phyloP scores from a whole-genome alignment of 2,797 vertebrate species.

The Syngnathus rostellatus region DNA sequence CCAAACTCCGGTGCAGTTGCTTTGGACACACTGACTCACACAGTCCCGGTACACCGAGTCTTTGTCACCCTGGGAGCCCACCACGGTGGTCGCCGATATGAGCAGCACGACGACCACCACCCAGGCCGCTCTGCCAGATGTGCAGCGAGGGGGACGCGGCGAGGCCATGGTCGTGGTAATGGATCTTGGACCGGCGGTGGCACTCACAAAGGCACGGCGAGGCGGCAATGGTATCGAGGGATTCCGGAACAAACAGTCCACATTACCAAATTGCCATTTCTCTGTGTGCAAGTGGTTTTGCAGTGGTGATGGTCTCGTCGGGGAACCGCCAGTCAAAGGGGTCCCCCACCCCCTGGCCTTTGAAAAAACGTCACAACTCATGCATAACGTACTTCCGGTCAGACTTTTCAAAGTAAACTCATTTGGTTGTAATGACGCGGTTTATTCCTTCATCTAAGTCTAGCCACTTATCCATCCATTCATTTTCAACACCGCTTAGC shows the following conservation, averaged over 20 bases:
- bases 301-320: not conserved
- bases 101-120: conserved; percentile 52
- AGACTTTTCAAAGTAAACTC: conserved; percentile 24
- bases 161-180: conserved; percentile 45
- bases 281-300: not conserved
- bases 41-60: conserved; percentile 93
- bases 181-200: conserved; percentile 40
- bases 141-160: conserved; percentile 49
- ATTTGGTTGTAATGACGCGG: not conserved
- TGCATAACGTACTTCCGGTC: conserved; percentile 19
- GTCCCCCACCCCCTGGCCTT: not conserved
- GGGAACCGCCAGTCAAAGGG: not conserved
- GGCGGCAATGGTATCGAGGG: conserved; percentile 22
- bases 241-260: conserved; percentile 18
- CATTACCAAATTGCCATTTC: conserved; percentile 36
- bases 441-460: not conserved
- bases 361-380: conserved; percentile 6
- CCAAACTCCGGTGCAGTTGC: conserved; percentile 84
- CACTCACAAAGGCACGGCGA: conserved; percentile 53
- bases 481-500: too few relatives aligned
- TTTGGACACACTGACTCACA: conserved; percentile 78
- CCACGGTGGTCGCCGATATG: conserved; percentile 45
- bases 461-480: too few relatives aligned
- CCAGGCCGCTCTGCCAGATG: conserved; percentile 58
- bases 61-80: conserved; percentile 82